These are phyloP conservation scores for Pectinophora gossypiella DNA, from an alignment of 1,140 invertebrate genomes.

Conservation along the genomic window DNA sequence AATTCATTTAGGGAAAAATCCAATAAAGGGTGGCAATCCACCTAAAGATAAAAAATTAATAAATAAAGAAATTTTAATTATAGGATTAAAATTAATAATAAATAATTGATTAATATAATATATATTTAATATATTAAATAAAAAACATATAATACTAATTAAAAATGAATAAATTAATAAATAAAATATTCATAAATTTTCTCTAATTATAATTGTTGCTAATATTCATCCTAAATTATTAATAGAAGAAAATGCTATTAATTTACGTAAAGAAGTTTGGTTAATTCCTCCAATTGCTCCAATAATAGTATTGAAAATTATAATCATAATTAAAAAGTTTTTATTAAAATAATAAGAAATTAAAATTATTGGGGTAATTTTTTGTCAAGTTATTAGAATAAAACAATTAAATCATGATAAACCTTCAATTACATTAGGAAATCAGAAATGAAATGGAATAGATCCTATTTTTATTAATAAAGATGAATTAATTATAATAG, in stretches of 20 bases:
- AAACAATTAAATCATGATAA: constrained; percentile 52
- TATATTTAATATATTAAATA: too few species aligned
- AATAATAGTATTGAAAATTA: constrained; percentile 52
- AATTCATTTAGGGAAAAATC: constrained; percentile 76
- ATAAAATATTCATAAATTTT: constrained; percentile 5
- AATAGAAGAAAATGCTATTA: constrained; percentile 74
- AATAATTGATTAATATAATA: constrained; percentile 66
- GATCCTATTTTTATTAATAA: constrained; percentile 63
- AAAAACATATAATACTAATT: too few species aligned
- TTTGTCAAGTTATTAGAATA: constrained; percentile 74
- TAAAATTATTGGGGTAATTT: constrained; percentile 70
- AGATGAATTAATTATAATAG: constrained; percentile 39
- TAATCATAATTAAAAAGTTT: constrained; percentile 47
- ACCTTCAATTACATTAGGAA: constrained; percentile 47
- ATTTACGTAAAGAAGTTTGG: constrained; percentile 70
- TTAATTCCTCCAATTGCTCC: constrained; percentile 63
- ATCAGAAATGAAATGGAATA: constrained; percentile 71
- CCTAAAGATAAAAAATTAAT: constrained; percentile 74
- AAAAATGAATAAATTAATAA: constrained; percentile 29
- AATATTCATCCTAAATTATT: constrained; percentile 75
- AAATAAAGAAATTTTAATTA: neutral
- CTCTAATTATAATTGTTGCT: constrained; percentile 3
- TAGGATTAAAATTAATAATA: constrained; percentile 9
- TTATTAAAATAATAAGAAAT: constrained; percentile 58
- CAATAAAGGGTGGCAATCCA: constrained; percentile 73